Percentiles rank a stretch among this genome's conserved stretches.
Conservation (phyloP, 2,113 vertebrate species). For the Podocnemis expansa region DNA sequence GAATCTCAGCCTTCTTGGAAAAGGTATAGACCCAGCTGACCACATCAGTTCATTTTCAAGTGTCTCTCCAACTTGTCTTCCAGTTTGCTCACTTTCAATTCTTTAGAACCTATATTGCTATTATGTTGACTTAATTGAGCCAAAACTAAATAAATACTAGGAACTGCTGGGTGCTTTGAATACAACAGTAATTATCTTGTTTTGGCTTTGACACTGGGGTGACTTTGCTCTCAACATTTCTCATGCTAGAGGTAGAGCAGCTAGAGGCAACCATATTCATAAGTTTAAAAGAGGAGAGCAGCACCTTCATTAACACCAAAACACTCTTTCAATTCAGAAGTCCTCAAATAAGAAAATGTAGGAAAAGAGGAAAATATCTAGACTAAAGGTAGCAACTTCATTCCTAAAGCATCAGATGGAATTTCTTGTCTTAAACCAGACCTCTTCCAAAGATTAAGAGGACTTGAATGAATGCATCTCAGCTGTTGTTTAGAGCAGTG, state of each 20-base stretch:
- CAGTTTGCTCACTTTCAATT: not conserved
- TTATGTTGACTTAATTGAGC: not conserved
- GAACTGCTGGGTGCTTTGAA: not conserved
- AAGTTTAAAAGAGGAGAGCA: not conserved
- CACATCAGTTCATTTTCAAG: not conserved
- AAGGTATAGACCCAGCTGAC: not conserved
- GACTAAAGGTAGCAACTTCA: not conserved
- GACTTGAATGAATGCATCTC: not conserved
- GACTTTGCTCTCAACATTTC: not conserved
- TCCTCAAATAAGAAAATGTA: not conserved
- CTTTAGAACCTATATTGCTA: not conserved
- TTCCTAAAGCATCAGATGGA: not conserved
- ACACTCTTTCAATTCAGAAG: not conserved
- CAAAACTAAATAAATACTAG: not conserved
- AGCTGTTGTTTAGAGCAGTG: not conserved
- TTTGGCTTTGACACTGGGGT: not conserved
- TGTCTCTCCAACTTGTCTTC: not conserved
- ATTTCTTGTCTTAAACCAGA: not conserved
- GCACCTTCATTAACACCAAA: not conserved
- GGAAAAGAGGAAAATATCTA: not conserved
- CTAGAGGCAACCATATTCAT: not conserved
- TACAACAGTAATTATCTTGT: not conserved
- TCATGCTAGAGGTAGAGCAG: not conserved
- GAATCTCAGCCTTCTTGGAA: not conserved
- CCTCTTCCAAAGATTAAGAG: not conserved